These are phyloP conservation scores for Conchocele bisecta DNA, from an alignment of 2,888 invertebrate genomes.

Conservation along the genomic window DNA sequence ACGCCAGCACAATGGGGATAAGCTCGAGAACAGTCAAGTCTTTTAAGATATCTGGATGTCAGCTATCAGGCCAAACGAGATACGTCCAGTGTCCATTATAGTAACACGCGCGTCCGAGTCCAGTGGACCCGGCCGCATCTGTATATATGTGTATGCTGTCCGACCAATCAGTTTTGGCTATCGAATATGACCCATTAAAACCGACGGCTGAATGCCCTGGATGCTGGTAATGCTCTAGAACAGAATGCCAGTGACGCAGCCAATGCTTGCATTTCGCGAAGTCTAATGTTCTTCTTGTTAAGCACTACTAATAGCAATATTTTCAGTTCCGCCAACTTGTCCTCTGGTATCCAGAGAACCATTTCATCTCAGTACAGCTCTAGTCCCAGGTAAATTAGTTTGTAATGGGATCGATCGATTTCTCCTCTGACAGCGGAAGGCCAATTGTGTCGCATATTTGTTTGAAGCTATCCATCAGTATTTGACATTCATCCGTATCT, in stretches of 20 bases:
- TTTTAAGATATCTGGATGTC: too few relatives aligned
- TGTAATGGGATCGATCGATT: slow-evolving; percentile 13
- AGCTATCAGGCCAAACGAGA: too few relatives aligned
- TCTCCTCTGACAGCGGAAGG: slow-evolving; percentile 26
- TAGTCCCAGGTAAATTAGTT: slow-evolving; percentile 16
- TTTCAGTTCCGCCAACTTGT: slow-evolving; percentile 1
- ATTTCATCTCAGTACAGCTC: slow-evolving; percentile 12
- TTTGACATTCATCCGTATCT: background rate
- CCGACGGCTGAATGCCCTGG: slow-evolving; percentile 19
- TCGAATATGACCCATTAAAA: too few relatives aligned
- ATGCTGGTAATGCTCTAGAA: slow-evolving; percentile 12
- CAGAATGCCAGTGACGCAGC: slow-evolving; percentile 27
- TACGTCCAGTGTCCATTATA: too few relatives aligned
- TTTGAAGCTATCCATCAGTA: slow-evolving; percentile 18
- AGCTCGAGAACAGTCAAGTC: too few relatives aligned
- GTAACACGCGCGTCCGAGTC: too few relatives aligned
- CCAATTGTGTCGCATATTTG: slow-evolving; percentile 16
- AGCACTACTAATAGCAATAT: too few relatives aligned
- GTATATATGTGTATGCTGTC: too few relatives aligned
- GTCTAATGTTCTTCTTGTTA: slow-evolving; percentile 5
- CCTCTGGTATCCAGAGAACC: slow-evolving; percentile 10
- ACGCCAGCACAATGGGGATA: too few relatives aligned
- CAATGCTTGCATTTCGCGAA: slow-evolving; percentile 22
- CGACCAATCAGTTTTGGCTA: too few relatives aligned
- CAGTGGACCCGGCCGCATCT: too few relatives aligned